A percentile compares a stretch with the other conserved stretches of the same genome.
Evolutionary conservation across 2,888 invertebrate genomes (phyloP).

Genomic region (Drosophila nigritarsus): DNA sequence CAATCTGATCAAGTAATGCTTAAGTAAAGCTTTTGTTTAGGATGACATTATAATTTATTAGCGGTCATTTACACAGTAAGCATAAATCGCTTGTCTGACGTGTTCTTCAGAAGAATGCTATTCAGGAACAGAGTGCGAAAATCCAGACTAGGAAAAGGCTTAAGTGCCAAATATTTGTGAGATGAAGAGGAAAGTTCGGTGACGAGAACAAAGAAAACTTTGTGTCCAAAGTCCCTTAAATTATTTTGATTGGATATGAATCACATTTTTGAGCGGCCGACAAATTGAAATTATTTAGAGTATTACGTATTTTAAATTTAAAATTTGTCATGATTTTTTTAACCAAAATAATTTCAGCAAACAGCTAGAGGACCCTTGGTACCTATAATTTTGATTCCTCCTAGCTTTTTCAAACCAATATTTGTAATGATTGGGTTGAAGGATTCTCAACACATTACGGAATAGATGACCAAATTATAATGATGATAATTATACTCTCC

Average conservation of each 20-base stretch:
- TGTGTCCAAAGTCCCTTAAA: neutral
- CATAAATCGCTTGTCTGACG: neutral
- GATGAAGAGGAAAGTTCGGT: neutral
- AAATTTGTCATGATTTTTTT: neutral
- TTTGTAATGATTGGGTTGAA: neutral
- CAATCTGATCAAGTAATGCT: neutral
- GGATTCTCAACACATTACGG: neutral
- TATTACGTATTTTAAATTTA: neutral
- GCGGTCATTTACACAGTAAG: neutral
- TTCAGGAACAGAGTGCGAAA: neutral
- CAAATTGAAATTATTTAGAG: neutral
- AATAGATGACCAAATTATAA: neutral
- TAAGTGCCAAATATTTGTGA: neutral
- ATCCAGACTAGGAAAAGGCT: neutral
- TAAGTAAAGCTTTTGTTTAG: neutral
- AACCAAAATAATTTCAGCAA: neutral
- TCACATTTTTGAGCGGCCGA: neutral
- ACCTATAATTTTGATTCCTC: neutral
- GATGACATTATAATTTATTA: neutral
- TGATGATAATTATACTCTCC: neutral
- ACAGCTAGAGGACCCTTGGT: neutral
- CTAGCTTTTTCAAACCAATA: neutral
- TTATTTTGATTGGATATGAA: neutral
- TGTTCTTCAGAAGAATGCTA: neutral
- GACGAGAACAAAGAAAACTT: neutral